Evolutionary conservation across 1,140 invertebrate genomes (phyloP).

Genomic region (Drosophila chauvacae): DNA sequence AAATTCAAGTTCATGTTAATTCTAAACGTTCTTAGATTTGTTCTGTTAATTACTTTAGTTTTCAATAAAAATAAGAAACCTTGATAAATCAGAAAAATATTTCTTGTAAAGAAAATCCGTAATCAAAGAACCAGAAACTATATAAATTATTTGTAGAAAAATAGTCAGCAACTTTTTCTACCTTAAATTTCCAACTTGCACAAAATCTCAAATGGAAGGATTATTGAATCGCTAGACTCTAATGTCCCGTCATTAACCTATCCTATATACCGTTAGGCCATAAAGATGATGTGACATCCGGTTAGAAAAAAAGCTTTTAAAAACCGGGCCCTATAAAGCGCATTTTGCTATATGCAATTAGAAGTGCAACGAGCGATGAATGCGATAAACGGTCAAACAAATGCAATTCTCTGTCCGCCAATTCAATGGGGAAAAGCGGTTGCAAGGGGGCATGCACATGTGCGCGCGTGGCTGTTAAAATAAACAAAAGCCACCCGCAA

Average conservation of each 20-base stretch:
- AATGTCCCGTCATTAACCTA: neutral
- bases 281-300: slow-evolving; percentile 42
- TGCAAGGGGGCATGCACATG: slow-evolving; percentile 22
- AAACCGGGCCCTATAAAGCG: slow-evolving; percentile 1
- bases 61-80: too few species aligned
- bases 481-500: slow-evolving; percentile 61
- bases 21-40: too few species aligned
- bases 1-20: neutral
- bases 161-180: neutral
- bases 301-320: neutral
- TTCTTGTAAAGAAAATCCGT: too few species aligned
- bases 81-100: neutral
- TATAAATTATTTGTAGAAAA: neutral
- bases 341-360: slow-evolving; percentile 55
- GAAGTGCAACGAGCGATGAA: slow-evolving; percentile 56
- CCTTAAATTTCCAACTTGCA: neutral
- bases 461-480: slow-evolving; percentile 70
- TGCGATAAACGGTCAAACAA: slow-evolving; percentile 57
- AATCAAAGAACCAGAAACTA: neutral
- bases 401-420: slow-evolving; percentile 7
- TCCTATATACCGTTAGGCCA: slow-evolving; percentile 2
- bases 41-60: too few species aligned
- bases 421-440: neutral
- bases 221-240: slow-evolving; percentile 2
- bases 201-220: neutral